Percentiles rank a stretch among this genome's conserved stretches.
Evolutionary conservation across 1,140 invertebrate genomes (phyloP).

Genomic region (Agrilus planipennis): DNA sequence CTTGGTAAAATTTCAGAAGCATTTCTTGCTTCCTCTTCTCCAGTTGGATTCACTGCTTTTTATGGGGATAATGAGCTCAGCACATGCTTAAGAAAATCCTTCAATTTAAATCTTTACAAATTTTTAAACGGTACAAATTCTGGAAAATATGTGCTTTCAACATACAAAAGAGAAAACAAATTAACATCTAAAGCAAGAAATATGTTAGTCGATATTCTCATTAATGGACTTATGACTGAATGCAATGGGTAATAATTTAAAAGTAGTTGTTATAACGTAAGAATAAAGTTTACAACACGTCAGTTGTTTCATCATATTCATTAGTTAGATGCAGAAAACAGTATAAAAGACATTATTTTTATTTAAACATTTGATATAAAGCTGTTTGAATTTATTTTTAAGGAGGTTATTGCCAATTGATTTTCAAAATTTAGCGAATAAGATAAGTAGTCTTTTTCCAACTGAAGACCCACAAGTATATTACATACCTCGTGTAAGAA

Average conservation of each 20-base stretch:
- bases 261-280: background rate
- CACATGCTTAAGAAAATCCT: background rate
- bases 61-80: too few relatives aligned
- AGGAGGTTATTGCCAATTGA: background rate
- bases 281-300: background rate
- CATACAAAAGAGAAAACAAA: background rate
- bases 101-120: background rate
- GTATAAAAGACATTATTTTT: background rate
- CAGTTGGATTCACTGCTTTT: too few relatives aligned
- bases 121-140: background rate
- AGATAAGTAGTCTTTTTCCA: slow-evolving; percentile 3
- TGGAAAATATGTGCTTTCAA: background rate
- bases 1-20: too few relatives aligned
- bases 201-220: background rate
- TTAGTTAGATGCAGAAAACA: too few relatives aligned
- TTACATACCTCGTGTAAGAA: slow-evolving; percentile 3
- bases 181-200: background rate
- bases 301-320: too few relatives aligned
- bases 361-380: background rate
- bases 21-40: too few relatives aligned
- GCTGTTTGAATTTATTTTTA: background rate
- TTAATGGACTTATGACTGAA: background rate
- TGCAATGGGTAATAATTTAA: background rate
- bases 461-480: background rate
- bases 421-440: slow-evolving; percentile 2